Evolutionary conservation across 1,140 invertebrate genomes (phyloP), one percentile per base, ranked within the genome.

Genomic region (Drosophila prosaltans): DNA sequence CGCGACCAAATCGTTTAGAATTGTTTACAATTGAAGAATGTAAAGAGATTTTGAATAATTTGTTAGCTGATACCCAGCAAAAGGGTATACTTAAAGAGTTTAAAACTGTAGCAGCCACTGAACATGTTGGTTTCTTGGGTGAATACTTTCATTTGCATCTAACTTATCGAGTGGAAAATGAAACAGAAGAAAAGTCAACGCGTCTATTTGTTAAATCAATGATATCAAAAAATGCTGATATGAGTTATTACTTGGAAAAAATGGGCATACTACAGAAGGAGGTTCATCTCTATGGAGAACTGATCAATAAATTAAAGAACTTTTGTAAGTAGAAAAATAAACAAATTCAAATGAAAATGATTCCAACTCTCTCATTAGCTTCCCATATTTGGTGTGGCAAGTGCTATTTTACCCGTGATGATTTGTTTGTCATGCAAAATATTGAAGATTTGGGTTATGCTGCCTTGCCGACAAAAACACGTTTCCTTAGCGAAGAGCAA

Each of bases 401-500:
- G n/a, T 93, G 93, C 48, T 93, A 92, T 54, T 81, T 85, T 7
- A 68, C 72, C 0, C 92, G 92, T 2, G 40, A 88, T 0, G 86
- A 93, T 77, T 51, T 92, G 24, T 81, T 93, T 48, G 86, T 94
- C 0, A 89, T 93, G 66, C 92, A 93, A 67, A 93, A 93, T 36
- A 72, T 93, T 3, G 63, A 74, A 3, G 62, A 69, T 1, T 51
- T 84, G 41, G 92, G 91, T 0, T 93, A 93, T 51, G 76, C 75
- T 1, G 72, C 90, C 3, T 24, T 90, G 11, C 57, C 80, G 0
- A 0, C 66, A 0, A 55, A 61, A 0, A 75, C 78, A 1, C 62
- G 63, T 0, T 88, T 85, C 5, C 69, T 81, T 3, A 91, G 69
- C 55, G 65, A 92, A 3, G 72, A 89, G 10, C 74, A 93, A 6